Evolutionary conservation across 2,888 invertebrate species (phyloP), one percentile per base, ranked within the genome.

Genomic region (Lagria hirta): DNA sequence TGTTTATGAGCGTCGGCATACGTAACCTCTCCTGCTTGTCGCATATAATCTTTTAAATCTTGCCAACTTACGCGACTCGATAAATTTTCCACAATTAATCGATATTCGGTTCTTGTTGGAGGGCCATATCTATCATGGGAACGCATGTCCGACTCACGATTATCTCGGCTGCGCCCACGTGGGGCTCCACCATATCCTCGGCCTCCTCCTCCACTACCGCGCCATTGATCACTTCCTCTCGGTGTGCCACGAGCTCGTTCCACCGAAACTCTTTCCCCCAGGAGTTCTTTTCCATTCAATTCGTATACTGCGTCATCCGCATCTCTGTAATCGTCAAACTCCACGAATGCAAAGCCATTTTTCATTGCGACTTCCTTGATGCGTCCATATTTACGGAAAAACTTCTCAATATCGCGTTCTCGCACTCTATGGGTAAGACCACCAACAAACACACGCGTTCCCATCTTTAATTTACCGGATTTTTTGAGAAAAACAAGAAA

Each of bases 31-130:
- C 97, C 97, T 60, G 95, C 94, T 74, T 94, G 93, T 62, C 98
- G 85, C 96, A 98, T 97, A 75, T 93, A 94, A 79, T 98, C 98
- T 80, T 98, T 98, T 74, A 98, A 80, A 75, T 97, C 97, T 96
- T 98, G 98, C 98, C 98, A 98, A 79, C 96, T 96, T 68, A 97
- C 94, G 65, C 97, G 86, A 70, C 94, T 95, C 56, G 96, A 96
- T 55, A 98, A 80, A 77, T 98, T 98, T 75, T 98, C 96, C 61
- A 98, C 96, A 71, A 93, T 86, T 55, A 98, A 81, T 57, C 97
- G 86, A 73, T 96, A 91, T 76, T 97, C 95, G 60, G 98, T 98
- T 66, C 97, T 84, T 60, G 93, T 91, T 41, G 97, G 97, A 61
- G 97, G 96, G 57, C 97, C 97, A 74, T 96, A 97, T 77, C 96